Evolutionary conservation across 2,888 invertebrate species (phyloP).

Genomic region (Rhyacophila evoluta): DNA sequence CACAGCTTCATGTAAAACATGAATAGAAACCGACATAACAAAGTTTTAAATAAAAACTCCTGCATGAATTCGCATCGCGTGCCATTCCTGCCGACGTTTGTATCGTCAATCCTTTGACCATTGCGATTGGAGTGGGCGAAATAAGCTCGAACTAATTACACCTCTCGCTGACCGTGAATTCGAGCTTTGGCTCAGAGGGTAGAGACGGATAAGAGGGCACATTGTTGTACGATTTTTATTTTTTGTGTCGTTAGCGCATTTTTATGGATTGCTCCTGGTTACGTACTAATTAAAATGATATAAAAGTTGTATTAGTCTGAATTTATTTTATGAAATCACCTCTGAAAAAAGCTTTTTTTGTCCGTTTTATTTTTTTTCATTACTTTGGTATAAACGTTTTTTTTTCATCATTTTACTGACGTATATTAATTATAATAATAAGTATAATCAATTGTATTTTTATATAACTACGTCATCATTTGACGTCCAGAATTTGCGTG

Average conservation of each 20-base stretch:
- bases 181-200: no score
- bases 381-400: no score
- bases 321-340: neutral
- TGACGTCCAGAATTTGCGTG: no score
- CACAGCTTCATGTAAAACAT: neutral
- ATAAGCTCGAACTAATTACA: slow-evolving; percentile 8
- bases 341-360: neutral
- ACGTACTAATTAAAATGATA: slow-evolving; percentile 7
- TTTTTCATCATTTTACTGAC: no score
- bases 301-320: slow-evolving; percentile 3
- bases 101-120: slow-evolving; percentile 12
- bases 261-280: neutral
- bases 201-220: neutral
- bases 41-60: neutral
- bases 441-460: no score
- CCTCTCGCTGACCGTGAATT: slow-evolving; percentile 39
- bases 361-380: no score
- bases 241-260: neutral
- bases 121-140: slow-evolving; percentile 31
- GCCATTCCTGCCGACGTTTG: neutral
- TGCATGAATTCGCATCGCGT: neutral
- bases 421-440: no score
- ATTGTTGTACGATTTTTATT: neutral
- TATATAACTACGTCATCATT: no score
- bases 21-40: neutral